Evolutionary conservation across 1,140 invertebrate genomes (phyloP).

Genomic region (Drosophila orosa): DNA sequence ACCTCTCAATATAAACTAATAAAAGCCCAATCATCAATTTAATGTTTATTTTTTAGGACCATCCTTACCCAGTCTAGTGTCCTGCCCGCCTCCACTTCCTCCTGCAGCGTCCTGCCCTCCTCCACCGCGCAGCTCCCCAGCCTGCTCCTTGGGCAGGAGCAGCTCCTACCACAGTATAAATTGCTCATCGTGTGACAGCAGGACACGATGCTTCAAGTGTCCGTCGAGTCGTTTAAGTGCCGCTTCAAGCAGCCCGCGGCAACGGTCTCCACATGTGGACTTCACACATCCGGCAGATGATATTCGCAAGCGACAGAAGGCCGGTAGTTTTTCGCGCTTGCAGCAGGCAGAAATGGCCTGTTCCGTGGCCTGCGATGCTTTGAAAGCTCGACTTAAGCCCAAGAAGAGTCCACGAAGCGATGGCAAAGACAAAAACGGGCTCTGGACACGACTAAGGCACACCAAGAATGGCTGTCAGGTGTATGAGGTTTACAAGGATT

Average conservation of each 20-base stretch:
- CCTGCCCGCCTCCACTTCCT: neutral
- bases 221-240: conserved; percentile 1
- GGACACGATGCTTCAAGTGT: conserved; percentile 27
- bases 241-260: conserved; percentile 14
- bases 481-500: conserved; percentile 67
- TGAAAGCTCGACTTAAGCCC: conserved; percentile 29
- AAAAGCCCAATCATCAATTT: neutral
- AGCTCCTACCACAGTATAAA: neutral
- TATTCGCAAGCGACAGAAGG: neutral
- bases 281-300: conserved; percentile 53
- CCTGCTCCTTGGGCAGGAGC: neutral
- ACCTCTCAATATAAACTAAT: neutral
- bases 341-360: conserved; percentile 37
- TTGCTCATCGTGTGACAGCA: neutral
- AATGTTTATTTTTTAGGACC: neutral
- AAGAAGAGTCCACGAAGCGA: neutral
- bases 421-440: conserved; percentile 23
- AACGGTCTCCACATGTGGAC: conserved; percentile 47
- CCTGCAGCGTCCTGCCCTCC: neutral
- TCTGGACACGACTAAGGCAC: conserved; percentile 55
- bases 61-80: neutral
- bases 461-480: conserved; percentile 49
- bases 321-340: conserved; percentile 9
- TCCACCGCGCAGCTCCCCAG: neutral
- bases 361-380: conserved; percentile 21